Conservation (phyloP, 2,113 vertebrate species). For the Muscicapa adusta region DNA sequence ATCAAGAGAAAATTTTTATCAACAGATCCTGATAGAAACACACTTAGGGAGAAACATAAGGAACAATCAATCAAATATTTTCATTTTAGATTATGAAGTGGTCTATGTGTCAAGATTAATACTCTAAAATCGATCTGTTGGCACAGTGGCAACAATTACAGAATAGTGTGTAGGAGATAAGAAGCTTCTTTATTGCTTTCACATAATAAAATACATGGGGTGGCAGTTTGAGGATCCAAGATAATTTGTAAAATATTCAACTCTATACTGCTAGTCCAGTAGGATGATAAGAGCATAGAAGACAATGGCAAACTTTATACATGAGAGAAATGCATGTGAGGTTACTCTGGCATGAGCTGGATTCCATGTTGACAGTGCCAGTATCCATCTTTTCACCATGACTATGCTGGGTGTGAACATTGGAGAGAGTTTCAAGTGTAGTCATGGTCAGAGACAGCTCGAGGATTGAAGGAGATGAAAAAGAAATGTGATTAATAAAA, state of each 20-base stretch:
- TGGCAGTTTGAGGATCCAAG: not conserved
- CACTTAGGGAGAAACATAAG: not conserved
- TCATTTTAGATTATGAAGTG: not conserved
- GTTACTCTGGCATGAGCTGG: not conserved
- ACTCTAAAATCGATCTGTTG: conserved; percentile 10
- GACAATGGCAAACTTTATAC: not conserved
- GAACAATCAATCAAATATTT: not conserved
- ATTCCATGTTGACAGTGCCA: not conserved
- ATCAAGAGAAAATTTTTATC: not conserved
- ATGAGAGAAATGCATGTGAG: not conserved
- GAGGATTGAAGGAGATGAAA: not conserved
- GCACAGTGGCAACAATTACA: not conserved
- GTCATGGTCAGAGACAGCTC: not conserved
- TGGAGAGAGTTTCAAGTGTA: not conserved
- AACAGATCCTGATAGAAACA: not conserved
- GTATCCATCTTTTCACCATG: not conserved
- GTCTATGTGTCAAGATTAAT: not conserved
- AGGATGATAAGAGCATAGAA: not conserved
- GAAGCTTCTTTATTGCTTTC: not conserved
- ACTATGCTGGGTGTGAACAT: not conserved
- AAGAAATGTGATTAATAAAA: not conserved
- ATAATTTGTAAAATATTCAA: not conserved
- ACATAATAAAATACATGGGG: not conserved
- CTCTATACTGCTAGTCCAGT: not conserved
- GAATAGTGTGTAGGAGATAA: not conserved